Percentiles rank a stretch among this genome's conserved stretches.
Conservation (phyloP, 2,797 vertebrate genomes). For the Molossus alvarezi region DNA sequence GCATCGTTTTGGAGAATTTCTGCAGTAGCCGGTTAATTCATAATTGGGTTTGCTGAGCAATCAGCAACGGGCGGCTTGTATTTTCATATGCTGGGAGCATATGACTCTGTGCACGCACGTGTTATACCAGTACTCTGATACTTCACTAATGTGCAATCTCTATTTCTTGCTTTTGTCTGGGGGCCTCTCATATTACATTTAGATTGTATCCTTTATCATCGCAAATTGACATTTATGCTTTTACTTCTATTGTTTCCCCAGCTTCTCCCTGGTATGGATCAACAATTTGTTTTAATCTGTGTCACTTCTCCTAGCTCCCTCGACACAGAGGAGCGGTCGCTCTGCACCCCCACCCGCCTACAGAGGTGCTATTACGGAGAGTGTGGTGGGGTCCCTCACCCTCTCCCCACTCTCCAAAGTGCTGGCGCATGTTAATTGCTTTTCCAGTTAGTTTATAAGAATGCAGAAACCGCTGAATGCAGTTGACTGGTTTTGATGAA, state of each 20-base stretch:
- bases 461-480: constrained; percentile 81
- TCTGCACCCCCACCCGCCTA: constrained; percentile 86
- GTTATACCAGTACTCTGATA: constrained; percentile 86
- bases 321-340: constrained; percentile 90
- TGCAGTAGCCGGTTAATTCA: constrained; percentile 84
- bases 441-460: constrained; percentile 89
- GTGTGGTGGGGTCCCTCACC: constrained; percentile 73
- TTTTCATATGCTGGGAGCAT: constrained; percentile 84
- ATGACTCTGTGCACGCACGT: constrained; percentile 82
- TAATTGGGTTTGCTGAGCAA: constrained; percentile 87
- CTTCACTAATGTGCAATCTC: constrained; percentile 91
- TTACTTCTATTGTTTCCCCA: constrained; percentile 93
- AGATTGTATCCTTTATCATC: constrained; percentile 95
- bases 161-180: constrained; percentile 93
- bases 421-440: constrained; percentile 89
- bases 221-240: constrained; percentile 96
- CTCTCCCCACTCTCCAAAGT: constrained; percentile 82
- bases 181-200: constrained; percentile 94
- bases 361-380: constrained; percentile 87
- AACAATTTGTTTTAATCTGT: constrained; percentile 94
- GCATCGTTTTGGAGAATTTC: constrained; percentile 80
- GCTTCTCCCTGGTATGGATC: constrained; percentile 91
- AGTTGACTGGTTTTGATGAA: constrained; percentile 89
- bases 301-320: constrained; percentile 92
- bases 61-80: constrained; percentile 85